Percentiles rank a stretch among this genome's conserved stretches.
These are phyloP conservation scores for Alosa sapidissima DNA, from an alignment of 2,797 vertebrate species.

Conservation along the genomic window DNA sequence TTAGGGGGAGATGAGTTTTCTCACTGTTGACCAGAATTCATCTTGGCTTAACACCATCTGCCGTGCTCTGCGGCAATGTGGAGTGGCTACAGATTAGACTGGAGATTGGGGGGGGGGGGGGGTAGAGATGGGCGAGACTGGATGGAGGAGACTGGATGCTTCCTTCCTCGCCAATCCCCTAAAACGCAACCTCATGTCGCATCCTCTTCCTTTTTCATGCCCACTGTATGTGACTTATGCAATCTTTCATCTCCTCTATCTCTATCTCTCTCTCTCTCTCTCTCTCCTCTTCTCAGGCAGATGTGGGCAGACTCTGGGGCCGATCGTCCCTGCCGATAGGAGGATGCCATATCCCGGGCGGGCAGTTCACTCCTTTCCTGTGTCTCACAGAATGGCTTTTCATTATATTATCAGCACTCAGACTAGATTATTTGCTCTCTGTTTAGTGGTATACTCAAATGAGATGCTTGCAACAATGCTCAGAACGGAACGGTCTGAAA, in stretches of 20 bases:
- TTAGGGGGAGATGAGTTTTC: not conserved
- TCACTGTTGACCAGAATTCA: not conserved
- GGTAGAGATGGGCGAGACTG: not conserved
- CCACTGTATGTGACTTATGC: constrained; percentile 51
- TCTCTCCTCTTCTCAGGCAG: not conserved
- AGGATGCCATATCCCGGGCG: not conserved
- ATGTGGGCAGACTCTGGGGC: not conserved
- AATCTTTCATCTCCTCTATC: constrained; percentile 41
- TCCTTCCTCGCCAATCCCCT: constrained; percentile 56
- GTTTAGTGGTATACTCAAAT: not conserved
- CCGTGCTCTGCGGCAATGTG: constrained; percentile 20
- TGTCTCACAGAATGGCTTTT: not conserved
- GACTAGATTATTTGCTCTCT: not conserved
- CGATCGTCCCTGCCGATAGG: not conserved
- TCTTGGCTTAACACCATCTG: constrained; percentile 37
- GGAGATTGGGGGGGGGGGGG: constrained; percentile 29
- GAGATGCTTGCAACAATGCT: not conserved
- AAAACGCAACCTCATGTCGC: constrained; percentile 27
- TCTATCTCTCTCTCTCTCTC: constrained; percentile 1
- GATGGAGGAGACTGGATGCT: constrained; percentile 31
- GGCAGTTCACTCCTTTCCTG: not conserved
- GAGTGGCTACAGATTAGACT: not conserved
- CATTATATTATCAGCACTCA: not conserved
- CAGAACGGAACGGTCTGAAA: not conserved
- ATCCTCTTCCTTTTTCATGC: constrained; percentile 30